Evolutionary conservation across 2,113 vertebrate species (phyloP).

Genomic region (Etheostoma spectabile): DNA sequence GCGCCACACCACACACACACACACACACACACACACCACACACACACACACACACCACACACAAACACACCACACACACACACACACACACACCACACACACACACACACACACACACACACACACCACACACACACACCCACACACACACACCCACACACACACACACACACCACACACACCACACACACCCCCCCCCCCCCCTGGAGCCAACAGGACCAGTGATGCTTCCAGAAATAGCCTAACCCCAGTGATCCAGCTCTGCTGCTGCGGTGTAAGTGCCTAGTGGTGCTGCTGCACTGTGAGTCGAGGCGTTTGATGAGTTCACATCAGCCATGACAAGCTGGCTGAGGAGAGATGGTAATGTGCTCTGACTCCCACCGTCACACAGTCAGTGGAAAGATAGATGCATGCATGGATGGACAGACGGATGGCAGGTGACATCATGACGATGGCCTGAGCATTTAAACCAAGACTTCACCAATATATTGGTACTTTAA

Average conservation of each 20-base stretch:
- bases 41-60: constrained; percentile 22
- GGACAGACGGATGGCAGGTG: constrained; percentile 47
- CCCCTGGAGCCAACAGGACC: constrained; percentile 45
- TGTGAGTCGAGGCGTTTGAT: constrained; percentile 56
- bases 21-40: neutral
- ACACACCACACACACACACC: constrained; percentile 13
- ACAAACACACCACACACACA: constrained; percentile 12
- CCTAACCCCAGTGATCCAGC: constrained; percentile 61
- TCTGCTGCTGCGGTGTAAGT: constrained; percentile 33
- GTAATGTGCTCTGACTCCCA: constrained; percentile 56
- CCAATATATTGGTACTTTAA: neutral
- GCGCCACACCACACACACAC: constrained; percentile 17
- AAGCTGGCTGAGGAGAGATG: constrained; percentile 35
- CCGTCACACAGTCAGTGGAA: constrained; percentile 32
- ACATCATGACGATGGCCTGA: constrained; percentile 22
- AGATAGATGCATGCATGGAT: constrained; percentile 37
- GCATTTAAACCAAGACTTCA: neutral
- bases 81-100: neutral
- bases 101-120: constrained; percentile 13
- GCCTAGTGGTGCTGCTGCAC: constrained; percentile 54
- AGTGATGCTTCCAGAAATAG: constrained; percentile 75
- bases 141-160: constrained; percentile 6
- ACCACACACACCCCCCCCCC: constrained; percentile 2
- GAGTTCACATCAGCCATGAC: constrained; percentile 68
- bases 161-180: constrained; percentile 15